These are phyloP conservation scores for Triplophysa tibetana DNA, from an alignment of 2,113 vertebrate genomes.

Conservation along the genomic window DNA sequence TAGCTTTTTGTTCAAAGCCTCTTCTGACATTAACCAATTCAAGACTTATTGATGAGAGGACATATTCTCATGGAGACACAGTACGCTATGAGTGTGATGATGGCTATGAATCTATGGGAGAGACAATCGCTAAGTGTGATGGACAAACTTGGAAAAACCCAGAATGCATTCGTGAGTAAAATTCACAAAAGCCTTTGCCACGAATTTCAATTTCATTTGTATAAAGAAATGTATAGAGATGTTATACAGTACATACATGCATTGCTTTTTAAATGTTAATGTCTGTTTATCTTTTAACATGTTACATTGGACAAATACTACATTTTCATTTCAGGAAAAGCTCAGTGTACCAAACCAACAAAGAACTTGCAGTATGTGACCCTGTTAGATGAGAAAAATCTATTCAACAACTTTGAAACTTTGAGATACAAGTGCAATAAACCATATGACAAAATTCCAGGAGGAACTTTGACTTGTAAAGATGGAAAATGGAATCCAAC, in stretches of 20 bases:
- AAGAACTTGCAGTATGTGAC: constrained; percentile 8
- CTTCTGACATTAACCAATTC: not conserved
- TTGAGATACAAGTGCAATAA: not conserved
- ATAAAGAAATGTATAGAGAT: no score
- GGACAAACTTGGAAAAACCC: constrained; percentile 24
- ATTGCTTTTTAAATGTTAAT: no score
- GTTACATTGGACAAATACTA: not conserved
- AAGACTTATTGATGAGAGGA: no score
- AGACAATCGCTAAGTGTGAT: constrained; percentile 10
- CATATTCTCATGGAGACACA: constrained; percentile 2
- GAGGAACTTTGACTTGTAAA: constrained; percentile 4
- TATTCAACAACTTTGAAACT: not conserved
- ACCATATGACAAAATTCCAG: not conserved
- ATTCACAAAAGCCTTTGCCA: not conserved
- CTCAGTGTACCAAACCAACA: not conserved
- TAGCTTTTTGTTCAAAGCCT: not conserved
- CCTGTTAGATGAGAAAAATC: not conserved
- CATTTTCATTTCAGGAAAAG: not conserved
- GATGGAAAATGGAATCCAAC: not conserved
- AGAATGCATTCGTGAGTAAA: not conserved
- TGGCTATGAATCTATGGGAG: not conserved
- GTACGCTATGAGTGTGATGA: constrained; percentile 1
- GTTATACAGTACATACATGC: no score
- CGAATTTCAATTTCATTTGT: no score
- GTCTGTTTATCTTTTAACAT: no score